A percentile compares a stretch with the other conserved stretches of the same genome.
Evolutionary conservation across 37 sponge, comb jelly and placozoan species (phyloP).

Genomic region (Halisarca cf. caerulea): DNA sequence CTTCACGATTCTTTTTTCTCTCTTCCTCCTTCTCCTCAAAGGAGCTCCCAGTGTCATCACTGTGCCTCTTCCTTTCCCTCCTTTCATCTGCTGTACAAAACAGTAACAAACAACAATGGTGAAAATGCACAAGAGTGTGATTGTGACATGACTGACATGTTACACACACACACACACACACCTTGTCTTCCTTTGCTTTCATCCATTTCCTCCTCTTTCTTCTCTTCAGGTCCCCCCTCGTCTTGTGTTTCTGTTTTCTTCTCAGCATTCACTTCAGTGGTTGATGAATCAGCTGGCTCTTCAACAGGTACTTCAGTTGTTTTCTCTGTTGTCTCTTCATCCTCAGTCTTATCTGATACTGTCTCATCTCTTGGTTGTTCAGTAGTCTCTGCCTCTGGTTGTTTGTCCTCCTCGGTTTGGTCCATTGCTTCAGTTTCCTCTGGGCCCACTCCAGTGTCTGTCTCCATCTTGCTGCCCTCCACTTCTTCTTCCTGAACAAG

Average conservation of each 20-base stretch:
- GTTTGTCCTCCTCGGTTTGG: background rate
- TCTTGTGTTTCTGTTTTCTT: background rate
- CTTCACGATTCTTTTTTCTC: background rate
- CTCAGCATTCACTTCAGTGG: no score
- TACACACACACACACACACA: no score
- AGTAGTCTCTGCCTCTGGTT: conserved; percentile 7
- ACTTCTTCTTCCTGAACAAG: background rate
- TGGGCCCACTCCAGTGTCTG: background rate
- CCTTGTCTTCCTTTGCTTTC: background rate
- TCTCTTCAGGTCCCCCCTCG: conserved; percentile 1
- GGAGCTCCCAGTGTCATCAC: background rate
- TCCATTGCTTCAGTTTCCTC: background rate
- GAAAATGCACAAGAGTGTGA: no score
- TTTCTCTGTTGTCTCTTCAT: conserved; percentile 16
- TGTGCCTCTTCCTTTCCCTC: background rate
- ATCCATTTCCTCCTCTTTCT: background rate
- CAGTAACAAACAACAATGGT: no score
- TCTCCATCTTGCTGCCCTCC: background rate
- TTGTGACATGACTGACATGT: no score
- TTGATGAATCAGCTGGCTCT: conserved; percentile 24
- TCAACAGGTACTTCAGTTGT: conserved; percentile 52
- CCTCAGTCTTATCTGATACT: background rate
- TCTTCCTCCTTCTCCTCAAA: background rate
- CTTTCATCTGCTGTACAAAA: background rate
- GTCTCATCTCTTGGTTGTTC: conserved; percentile 12